Evolutionary conservation across 2,888 invertebrate species (phyloP).

Genomic region (Mythimna albipuncta): DNA sequence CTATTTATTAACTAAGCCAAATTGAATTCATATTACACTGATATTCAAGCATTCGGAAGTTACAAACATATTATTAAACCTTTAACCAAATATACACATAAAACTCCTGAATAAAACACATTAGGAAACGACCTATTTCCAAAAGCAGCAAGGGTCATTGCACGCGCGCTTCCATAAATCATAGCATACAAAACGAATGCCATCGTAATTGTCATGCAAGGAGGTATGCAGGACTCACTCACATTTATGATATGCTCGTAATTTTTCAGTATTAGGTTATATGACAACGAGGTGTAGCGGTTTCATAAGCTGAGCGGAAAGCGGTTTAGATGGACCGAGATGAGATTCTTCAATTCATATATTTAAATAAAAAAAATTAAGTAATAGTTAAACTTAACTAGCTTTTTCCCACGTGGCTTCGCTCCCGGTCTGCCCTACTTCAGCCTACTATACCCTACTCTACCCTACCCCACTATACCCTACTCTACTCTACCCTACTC

Average conservation of each 20-base stretch:
- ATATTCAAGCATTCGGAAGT: slow-evolving; percentile 30
- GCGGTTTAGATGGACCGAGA: slow-evolving; percentile 8
- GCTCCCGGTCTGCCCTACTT: no score
- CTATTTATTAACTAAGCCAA: not conserved
- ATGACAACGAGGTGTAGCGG: slow-evolving; percentile 7
- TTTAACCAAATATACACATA: slow-evolving; percentile 40
- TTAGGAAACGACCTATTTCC: slow-evolving; percentile 63
- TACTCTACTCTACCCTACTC: no score
- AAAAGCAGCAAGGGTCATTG: slow-evolving; percentile 55
- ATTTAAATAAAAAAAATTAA: no score
- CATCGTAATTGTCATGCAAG: slow-evolving; percentile 67
- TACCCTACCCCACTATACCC: no score
- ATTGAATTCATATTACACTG: slow-evolving; percentile 2
- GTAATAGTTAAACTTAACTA: no score
- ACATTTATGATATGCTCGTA: slow-evolving; percentile 69
- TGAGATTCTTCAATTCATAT: not conserved
- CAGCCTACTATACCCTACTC: no score
- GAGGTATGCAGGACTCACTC: slow-evolving; percentile 67
- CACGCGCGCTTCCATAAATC: slow-evolving; percentile 59
- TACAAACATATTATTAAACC: slow-evolving; percentile 20
- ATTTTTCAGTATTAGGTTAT: slow-evolving; percentile 79
- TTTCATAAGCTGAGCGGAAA: slow-evolving; percentile 28
- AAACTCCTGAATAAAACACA: slow-evolving; percentile 43
- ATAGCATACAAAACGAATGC: slow-evolving; percentile 59
- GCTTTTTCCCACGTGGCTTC: no score